Percentiles rank a stretch among this genome's conserved stretches.
phyloP scores from a whole-genome alignment of 1,140 invertebrate genomes.

The Augochlora pura region DNA sequence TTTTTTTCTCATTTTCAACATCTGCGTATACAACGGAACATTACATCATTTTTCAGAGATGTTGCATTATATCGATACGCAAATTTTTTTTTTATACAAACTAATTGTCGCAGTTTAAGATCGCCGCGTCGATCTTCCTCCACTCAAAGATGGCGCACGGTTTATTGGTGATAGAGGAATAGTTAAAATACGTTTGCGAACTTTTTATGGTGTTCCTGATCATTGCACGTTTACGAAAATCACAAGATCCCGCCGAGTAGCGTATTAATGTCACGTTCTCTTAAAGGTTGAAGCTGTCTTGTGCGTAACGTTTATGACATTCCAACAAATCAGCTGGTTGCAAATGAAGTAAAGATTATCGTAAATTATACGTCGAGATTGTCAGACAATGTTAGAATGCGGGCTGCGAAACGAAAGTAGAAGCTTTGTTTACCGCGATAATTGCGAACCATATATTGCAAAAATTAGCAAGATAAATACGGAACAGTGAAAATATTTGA shows the following conservation, averaged over 20 bases:
- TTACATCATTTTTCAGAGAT: background rate
- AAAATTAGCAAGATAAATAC: too few relatives aligned
- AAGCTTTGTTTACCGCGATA: background rate
- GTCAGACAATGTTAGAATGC: background rate
- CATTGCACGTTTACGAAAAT: background rate
- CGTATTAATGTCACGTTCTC: background rate
- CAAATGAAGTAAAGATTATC: background rate
- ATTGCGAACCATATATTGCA: background rate
- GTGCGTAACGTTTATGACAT: background rate
- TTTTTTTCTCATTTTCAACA: background rate
- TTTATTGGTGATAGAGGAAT: background rate
- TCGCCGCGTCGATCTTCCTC: background rate
- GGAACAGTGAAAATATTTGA: too few relatives aligned
- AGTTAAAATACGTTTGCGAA: too few relatives aligned
- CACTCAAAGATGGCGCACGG: background rate
- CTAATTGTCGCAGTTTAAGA: background rate
- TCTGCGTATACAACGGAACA: background rate
- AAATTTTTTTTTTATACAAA: background rate
- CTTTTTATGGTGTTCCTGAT: background rate
- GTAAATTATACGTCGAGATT: background rate
- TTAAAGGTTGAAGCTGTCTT: background rate
- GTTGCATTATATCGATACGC: background rate
- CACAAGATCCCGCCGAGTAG: background rate
- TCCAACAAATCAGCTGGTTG: background rate
- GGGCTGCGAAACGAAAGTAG: background rate